These are phyloP conservation scores for Cantharis rufa DNA, from an alignment of 2,888 invertebrate genomes.

Conservation along the genomic window DNA sequence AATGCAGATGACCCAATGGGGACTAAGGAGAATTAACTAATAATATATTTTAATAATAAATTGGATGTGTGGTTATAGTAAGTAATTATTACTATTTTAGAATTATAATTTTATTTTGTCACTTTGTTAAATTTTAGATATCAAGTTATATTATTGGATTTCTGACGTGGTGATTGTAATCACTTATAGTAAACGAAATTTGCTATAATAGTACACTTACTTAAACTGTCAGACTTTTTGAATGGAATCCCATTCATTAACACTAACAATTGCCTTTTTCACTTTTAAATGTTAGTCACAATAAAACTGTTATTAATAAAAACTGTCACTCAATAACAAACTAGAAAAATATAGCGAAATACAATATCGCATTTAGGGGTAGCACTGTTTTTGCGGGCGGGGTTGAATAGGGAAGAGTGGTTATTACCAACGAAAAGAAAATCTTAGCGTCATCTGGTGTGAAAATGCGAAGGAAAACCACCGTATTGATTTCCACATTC, in stretches of 20 bases:
- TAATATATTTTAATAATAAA: not conserved
- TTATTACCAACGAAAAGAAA: not conserved
- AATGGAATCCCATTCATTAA: not conserved
- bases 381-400: conserved; percentile 27
- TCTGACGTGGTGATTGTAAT: not conserved
- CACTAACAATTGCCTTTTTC: not conserved
- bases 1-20: not conserved
- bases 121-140: not conserved
- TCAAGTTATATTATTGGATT: too few species aligned
- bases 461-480: conserved; percentile 2
- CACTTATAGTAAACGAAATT: not conserved
- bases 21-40: not conserved
- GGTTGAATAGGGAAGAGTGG: conserved; percentile 20
- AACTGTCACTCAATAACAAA: not conserved
- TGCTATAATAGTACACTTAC: not conserved
- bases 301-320: not conserved
- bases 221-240: not conserved
- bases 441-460: conserved; percentile 14
- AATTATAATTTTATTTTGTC: not conserved
- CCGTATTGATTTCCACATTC: conserved; percentile 17
- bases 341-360: conserved; percentile 6
- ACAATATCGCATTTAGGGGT: conserved; percentile 16
- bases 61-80: not conserved
- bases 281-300: not conserved
- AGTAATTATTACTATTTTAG: not conserved